Conservation (phyloP, 2,797 vertebrate genomes). For the Acridotheres tristis region DNA sequence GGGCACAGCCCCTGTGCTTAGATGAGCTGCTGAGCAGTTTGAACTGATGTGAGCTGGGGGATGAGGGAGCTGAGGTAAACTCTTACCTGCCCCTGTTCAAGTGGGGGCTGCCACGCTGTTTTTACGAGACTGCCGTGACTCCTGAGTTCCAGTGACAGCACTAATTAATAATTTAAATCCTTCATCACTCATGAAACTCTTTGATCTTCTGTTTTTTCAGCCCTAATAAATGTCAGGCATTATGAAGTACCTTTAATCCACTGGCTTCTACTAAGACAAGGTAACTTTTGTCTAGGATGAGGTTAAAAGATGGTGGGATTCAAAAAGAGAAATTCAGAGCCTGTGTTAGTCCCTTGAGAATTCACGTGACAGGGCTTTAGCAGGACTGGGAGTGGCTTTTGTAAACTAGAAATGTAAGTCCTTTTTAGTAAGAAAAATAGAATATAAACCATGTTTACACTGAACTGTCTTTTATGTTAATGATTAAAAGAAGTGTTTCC, state of each 20-base stretch:
- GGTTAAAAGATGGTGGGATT: neutral
- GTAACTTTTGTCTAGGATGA: neutral
- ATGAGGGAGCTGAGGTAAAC: neutral
- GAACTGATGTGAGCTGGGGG: neutral
- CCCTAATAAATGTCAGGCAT: neutral
- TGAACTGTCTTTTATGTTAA: neutral
- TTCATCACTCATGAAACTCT: neutral
- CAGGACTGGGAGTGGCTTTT: neutral
- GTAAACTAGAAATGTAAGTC: neutral
- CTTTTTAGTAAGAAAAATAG: neutral
- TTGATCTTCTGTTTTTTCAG: constrained; percentile 32
- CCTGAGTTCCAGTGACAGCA: neutral
- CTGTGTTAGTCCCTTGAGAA: neutral
- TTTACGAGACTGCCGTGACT: neutral
- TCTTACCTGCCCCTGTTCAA: neutral
- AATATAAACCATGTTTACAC: neutral
- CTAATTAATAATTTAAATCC: constrained; percentile 17
- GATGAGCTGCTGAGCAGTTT: neutral
- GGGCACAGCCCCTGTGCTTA: neutral
- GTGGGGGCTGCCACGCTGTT: neutral
- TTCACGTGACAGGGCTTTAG: neutral
- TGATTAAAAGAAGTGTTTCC: neutral
- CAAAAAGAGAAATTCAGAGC: neutral
- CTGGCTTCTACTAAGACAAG: neutral
- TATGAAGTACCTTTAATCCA: neutral